Base-by-base conservation (phyloP, 1,140 invertebrate species). In the Dinothrombium tinctorium region DNA sequence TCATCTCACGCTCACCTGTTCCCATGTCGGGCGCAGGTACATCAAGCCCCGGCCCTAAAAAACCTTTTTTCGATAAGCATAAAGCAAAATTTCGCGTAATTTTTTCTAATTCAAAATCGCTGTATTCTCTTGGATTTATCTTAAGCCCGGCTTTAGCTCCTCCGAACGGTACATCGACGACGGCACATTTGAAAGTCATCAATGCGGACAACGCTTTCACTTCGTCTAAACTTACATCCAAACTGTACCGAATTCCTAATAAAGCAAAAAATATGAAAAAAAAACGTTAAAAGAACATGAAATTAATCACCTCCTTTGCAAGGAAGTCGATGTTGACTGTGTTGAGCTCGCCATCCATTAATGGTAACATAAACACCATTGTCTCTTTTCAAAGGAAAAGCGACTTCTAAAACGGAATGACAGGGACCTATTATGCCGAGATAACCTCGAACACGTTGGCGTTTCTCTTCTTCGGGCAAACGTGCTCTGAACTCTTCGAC, bases 21-120 rank as follows among this genome's bases (percentile, higher is more conserved):
- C 90, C 90, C 38, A 73, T 61, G 55, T 86, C 81, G 31, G 92
- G 92, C 28, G 92, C 92, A 31, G 89, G 89, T 7, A 98, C 89
- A 66, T 98, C 89, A 40, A 94, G 74, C 47, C 84, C 87, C 47
- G 89, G 87, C 54, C 83, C 81, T 80, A 54, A 90, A 59, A 99
- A 99, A 50, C 89, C 89, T 57, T 98, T 99, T 67, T 98, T 98
- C 40, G 89, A 83, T 50, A 99, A 67, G 57, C 98, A 90, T 32
- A 99, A 70, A 11, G 90, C 81, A 60, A 98, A 90, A 44, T 94
- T 70, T 43, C 94, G 69, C 0, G 92, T 98, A 54, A 99, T 98
- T 63, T 92, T 94, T 61, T 98, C 94, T 42, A 99, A 64, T 59
- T 98, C 90, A 58, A 78, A 74, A 55, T 90, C 86, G 20, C 81